Conservation (phyloP, 2,888 invertebrate genomes). For the Cheilosia scutellata region DNA sequence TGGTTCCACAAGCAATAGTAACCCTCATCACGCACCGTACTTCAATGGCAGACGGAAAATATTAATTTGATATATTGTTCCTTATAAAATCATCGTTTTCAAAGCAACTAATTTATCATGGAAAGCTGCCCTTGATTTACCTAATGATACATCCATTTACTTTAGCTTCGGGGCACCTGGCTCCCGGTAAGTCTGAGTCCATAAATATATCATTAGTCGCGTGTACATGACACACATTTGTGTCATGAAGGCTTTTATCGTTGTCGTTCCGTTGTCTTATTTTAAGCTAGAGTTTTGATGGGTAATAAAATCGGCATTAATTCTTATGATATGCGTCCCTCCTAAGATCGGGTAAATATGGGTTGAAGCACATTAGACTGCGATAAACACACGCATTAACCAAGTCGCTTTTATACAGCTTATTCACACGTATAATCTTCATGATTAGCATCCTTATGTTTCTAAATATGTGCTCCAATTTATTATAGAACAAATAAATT, state of each 20-base stretch:
- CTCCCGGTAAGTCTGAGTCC: constrained; percentile 5
- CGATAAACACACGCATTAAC: constrained; percentile 5
- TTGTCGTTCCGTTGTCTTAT: not conserved
- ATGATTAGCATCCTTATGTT: not conserved
- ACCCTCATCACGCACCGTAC: not conserved
- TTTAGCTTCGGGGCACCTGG: constrained; percentile 12
- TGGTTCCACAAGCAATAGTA: not conserved
- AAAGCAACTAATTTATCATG: constrained; percentile 18
- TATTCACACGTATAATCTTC: not conserved
- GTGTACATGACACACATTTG: constrained; percentile 33
- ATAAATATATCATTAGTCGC: constrained; percentile 47
- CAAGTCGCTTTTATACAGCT: not conserved
- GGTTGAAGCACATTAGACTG: not conserved
- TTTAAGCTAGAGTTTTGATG: constrained; percentile 15
- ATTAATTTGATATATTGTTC: constrained; percentile 31
- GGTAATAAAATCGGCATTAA: constrained; percentile 38
- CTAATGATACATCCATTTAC: constrained; percentile 6
- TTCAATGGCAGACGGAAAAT: constrained; percentile 16
- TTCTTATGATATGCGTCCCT: not conserved
- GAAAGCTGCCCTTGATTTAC: constrained; percentile 15
- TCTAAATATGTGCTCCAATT: not conserved
- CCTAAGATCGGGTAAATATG: not conserved
- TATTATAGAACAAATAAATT: not conserved
- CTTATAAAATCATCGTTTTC: not conserved
- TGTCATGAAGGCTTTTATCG: constrained; percentile 14